These are phyloP conservation scores for Dufourea novaeangliae DNA, from an alignment of 1,140 invertebrate species.

Conservation along the genomic window DNA sequence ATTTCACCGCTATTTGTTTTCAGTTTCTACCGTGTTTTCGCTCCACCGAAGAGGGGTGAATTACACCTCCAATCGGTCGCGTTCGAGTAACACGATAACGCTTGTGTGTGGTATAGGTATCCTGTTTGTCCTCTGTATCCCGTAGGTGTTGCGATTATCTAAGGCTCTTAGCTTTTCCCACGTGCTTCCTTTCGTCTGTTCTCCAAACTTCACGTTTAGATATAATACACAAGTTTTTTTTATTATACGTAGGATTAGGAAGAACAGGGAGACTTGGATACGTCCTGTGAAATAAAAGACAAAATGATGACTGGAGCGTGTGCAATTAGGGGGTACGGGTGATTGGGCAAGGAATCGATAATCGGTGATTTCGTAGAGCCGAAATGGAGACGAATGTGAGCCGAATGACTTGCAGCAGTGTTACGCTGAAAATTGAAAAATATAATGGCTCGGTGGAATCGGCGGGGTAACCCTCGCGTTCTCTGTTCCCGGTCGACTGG, in stretches of 20 bases:
- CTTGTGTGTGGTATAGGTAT: no score
- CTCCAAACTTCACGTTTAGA: no score
- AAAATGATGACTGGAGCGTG: no score
- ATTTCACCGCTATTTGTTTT: neutral
- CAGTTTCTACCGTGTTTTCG: neutral
- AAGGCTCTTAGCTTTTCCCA: no score
- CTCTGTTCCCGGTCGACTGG: conserved; percentile 24
- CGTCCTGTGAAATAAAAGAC: no score
- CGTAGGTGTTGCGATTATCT: no score
- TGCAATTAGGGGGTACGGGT: neutral
- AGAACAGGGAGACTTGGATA: neutral
- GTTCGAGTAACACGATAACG: neutral
- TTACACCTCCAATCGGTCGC: no score
- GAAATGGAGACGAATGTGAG: neutral
- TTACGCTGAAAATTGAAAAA: neutral
- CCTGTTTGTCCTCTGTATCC: neutral
- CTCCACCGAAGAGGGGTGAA: neutral
- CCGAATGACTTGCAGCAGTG: neutral
- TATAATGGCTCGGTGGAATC: neutral
- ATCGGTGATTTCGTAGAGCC: neutral
- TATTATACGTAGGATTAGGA: no score
- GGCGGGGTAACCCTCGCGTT: neutral
- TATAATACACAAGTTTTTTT: no score
- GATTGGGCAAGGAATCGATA: neutral
- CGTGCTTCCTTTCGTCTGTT: no score